Conservation (phyloP, 2,888 invertebrate genomes). For the Melolontha melolontha region DNA sequence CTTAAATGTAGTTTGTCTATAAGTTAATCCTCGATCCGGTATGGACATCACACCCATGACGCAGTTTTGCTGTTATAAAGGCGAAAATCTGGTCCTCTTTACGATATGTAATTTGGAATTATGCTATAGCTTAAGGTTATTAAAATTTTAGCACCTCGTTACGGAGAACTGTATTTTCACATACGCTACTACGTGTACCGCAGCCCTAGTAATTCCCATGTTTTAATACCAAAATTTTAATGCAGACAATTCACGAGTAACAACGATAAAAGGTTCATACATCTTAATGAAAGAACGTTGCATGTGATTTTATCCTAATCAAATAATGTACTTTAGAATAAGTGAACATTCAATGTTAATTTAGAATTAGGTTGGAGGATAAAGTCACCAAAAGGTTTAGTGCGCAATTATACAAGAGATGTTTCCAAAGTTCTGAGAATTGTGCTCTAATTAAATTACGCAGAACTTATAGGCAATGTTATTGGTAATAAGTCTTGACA, state of each 20-base stretch:
- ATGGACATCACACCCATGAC: constrained; percentile 8
- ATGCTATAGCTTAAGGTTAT: constrained; percentile 18
- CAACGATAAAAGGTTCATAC: not conserved
- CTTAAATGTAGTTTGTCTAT: constrained; percentile 18
- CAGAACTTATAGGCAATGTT: too few species aligned
- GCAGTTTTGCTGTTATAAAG: constrained; percentile 15
- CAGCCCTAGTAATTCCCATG: not conserved
- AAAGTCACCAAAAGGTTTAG: constrained; percentile 1
- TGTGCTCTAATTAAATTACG: too few species aligned
- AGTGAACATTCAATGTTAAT: constrained; percentile 3
- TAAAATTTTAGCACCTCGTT: constrained; percentile 22
- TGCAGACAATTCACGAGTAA: not conserved
- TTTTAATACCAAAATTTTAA: not conserved
- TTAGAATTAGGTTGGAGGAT: not conserved
- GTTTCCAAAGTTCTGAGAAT: too few species aligned
- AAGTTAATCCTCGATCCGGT: constrained; percentile 18
- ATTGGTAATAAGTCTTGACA: too few species aligned
- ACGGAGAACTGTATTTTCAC: not conserved
- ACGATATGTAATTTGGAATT: constrained; percentile 24
- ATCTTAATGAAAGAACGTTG: not conserved
- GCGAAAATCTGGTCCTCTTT: constrained; percentile 27
- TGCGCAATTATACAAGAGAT: too few species aligned
- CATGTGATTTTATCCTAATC: constrained; percentile 4
- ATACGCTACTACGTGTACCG: not conserved
- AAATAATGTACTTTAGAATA: not conserved